Evolutionary conservation across 2,888 invertebrate genomes (phyloP).

Genomic region (Toxonevra muliebris): DNA sequence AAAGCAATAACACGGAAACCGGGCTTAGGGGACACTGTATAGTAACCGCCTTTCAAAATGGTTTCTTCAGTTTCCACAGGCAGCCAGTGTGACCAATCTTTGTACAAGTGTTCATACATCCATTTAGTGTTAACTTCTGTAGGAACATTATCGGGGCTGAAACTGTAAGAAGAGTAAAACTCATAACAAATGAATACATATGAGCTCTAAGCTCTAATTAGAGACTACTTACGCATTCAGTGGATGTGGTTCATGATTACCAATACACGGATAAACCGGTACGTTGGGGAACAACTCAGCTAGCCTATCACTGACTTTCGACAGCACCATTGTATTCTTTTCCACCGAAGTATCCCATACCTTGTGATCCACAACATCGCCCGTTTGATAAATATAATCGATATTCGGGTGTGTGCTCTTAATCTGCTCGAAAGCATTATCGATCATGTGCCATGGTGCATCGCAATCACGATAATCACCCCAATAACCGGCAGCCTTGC

Average conservation of each 20-base stretch:
- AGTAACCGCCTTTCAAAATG: conserved; percentile 78
- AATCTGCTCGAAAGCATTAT: conserved; percentile 73
- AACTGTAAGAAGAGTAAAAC: conserved; percentile 64
- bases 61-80: conserved; percentile 70
- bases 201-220: neutral
- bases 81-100: conserved; percentile 77
- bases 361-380: conserved; percentile 86
- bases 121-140: conserved; percentile 70
- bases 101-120: conserved; percentile 78
- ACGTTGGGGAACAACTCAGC: conserved; percentile 70
- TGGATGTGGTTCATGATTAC: conserved; percentile 88
- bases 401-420: conserved; percentile 69
- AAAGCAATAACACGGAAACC: conserved; percentile 80
- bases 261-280: conserved; percentile 76
- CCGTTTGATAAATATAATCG: conserved; percentile 81
- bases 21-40: conserved; percentile 73
- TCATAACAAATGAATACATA: neutral
- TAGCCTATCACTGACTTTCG: conserved; percentile 68
- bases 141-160: conserved; percentile 69
- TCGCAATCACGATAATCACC: conserved; percentile 85
- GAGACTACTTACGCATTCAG: conserved; percentile 76
- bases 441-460: conserved; percentile 74
- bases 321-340: conserved; percentile 71
- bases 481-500: conserved; percentile 76
- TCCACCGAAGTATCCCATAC: conserved; percentile 84